These are phyloP conservation scores for Muntiacus muntjak DNA, from an alignment of 2,113 vertebrate species.

Conservation along the genomic window DNA sequence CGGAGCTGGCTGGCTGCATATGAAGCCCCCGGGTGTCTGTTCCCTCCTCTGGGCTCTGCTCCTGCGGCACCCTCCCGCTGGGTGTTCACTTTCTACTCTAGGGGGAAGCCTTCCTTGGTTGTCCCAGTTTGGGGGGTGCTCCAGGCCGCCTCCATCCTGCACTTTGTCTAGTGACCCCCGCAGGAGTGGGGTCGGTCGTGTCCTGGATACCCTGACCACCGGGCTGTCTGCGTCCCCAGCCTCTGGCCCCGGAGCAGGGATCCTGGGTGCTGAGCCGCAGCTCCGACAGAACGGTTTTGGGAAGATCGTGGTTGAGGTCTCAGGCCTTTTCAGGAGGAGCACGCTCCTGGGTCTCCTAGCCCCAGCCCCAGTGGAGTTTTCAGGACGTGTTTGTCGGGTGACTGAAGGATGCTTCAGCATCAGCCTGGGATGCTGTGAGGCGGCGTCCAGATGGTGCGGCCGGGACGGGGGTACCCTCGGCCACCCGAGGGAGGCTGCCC, in stretches of 20 bases:
- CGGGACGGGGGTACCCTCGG: accelerated
- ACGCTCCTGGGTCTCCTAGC: accelerated
- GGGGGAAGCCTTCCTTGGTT: neutral
- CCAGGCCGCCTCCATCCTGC: neutral
- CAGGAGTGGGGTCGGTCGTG: accelerated
- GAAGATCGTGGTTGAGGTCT: neutral
- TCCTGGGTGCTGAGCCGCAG: neutral
- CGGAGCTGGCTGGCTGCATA: accelerated
- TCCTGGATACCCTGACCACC: neutral
- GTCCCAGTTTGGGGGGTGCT: neutral
- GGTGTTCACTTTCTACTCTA: neutral
- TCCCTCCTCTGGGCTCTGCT: accelerated
- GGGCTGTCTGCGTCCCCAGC: neutral
- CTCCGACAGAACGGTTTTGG: accelerated
- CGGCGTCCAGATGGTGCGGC: accelerated
- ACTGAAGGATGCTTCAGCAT: neutral
- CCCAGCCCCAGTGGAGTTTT: neutral
- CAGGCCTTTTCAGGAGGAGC: neutral
- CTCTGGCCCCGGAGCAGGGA: neutral
- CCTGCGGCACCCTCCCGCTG: accelerated
- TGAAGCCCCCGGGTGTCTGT: accelerated
- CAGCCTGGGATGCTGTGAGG: neutral
- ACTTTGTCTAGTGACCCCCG: neutral
- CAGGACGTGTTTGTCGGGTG: accelerated
- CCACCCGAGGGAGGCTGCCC: accelerated